These are phyloP conservation scores for Psittacula derbiana DNA, from an alignment of 2,797 vertebrate genomes.

Conservation along the genomic window DNA sequence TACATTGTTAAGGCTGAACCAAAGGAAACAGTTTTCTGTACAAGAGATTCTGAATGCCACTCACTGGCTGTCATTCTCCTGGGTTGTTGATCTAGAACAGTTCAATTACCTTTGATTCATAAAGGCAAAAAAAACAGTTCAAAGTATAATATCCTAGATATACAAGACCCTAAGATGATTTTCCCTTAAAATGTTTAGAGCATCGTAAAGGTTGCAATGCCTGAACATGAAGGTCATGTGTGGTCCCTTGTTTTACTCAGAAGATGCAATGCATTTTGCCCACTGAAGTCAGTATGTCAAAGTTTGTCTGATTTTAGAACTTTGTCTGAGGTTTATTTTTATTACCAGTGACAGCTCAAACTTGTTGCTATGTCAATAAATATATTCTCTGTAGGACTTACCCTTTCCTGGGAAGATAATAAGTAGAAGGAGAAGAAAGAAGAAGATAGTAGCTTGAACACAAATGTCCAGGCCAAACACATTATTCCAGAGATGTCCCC, in stretches of 20 bases:
- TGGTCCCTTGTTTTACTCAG: not conserved
- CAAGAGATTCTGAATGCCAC: not conserved
- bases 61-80: not conserved
- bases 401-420: not conserved
- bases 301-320: not conserved
- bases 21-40: not conserved
- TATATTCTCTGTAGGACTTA: not conserved
- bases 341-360: not conserved
- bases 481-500: not conserved
- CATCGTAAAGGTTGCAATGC: not conserved
- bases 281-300: not conserved
- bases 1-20: not conserved
- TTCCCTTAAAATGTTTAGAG: not conserved
- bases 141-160: not conserved
- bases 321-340: not conserved
- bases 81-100: not conserved
- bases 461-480: not conserved
- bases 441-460: not conserved
- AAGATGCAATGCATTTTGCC: not conserved
- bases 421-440: not conserved
- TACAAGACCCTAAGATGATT: not conserved
- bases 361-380: not conserved
- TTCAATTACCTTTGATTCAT: not conserved
- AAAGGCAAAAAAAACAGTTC: not conserved
- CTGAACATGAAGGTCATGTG: not conserved